These are phyloP conservation scores for Gasterosteus nipponicus DNA, from an alignment of 2,113 vertebrate species.

Conservation along the genomic window DNA sequence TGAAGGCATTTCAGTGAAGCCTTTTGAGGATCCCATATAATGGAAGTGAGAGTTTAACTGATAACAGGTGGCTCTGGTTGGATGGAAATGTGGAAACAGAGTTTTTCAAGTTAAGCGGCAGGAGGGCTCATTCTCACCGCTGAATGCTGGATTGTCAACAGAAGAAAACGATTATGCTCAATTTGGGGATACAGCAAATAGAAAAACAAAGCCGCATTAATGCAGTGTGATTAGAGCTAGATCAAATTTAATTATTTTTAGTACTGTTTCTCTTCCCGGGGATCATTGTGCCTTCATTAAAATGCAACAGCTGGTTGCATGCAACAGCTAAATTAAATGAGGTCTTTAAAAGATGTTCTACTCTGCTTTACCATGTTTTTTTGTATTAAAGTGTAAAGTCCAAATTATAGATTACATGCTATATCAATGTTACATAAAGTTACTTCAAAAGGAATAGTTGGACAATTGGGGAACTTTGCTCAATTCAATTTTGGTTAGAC, in stretches of 20 bases:
- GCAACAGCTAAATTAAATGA: conserved; percentile 18
- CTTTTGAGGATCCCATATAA: conserved; percentile 34
- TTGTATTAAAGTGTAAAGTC: conserved; percentile 21
- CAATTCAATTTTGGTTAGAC: background rate
- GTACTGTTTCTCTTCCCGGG: conserved; percentile 27
- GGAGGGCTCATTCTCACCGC: conserved; percentile 24
- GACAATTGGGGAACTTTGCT: background rate
- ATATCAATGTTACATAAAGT: conserved; percentile 31
- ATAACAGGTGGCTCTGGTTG: conserved; percentile 8
- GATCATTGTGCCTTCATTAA: conserved; percentile 57
- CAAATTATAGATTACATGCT: conserved; percentile 14
- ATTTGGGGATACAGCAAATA: conserved; percentile 31
- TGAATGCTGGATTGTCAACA: conserved; percentile 35
- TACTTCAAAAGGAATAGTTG: conserved; percentile 5
- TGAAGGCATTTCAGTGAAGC: conserved; percentile 39
- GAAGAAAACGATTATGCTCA: conserved; percentile 39
- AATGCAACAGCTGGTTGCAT: conserved; percentile 32
- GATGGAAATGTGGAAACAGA: conserved; percentile 18
- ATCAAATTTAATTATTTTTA: conserved; percentile 18
- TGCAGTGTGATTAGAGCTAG: conserved; percentile 24
- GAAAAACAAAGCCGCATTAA: conserved; percentile 23
- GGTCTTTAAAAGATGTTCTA: conserved; percentile 30
- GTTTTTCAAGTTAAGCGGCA: conserved; percentile 41
- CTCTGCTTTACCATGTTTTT: conserved; percentile 1
- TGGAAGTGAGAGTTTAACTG: conserved; percentile 36